These are phyloP conservation scores for Drosophila arizonae DNA, from an alignment of 1,140 invertebrate genomes.

Conservation along the genomic window DNA sequence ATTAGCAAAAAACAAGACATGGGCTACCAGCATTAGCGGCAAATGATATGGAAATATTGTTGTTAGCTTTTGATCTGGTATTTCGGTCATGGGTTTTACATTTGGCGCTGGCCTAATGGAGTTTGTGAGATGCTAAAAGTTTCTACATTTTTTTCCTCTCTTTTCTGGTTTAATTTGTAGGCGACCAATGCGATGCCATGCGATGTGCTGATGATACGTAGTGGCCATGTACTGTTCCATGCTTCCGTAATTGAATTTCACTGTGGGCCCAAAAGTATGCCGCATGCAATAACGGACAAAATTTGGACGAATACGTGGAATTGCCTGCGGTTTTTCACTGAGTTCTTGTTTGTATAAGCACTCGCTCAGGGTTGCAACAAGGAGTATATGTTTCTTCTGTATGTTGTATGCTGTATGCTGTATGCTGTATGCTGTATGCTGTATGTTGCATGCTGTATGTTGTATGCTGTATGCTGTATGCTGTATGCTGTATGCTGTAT, in stretches of 20 bases:
- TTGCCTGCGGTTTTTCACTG: constrained; percentile 45
- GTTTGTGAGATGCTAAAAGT: constrained; percentile 5
- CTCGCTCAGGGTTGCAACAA: background rate
- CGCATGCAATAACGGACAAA: constrained; percentile 47
- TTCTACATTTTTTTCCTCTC: background rate
- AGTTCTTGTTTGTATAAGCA: constrained; percentile 11
- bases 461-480: too few relatives aligned
- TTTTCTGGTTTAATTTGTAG: constrained; percentile 7
- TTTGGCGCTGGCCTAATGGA: constrained; percentile 6
- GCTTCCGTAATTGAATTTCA: constrained; percentile 42
- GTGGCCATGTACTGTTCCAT: constrained; percentile 3
- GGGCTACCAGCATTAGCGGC: too few relatives aligned
- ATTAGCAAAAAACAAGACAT: too few relatives aligned
- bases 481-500: too few relatives aligned
- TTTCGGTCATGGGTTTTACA: background rate
- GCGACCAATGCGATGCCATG: background rate
- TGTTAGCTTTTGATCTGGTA: background rate
- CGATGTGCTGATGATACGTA: background rate
- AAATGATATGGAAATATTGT: background rate
- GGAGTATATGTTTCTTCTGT: background rate
- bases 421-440: too few relatives aligned
- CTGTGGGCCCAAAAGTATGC: constrained; percentile 44
- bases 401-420: too few relatives aligned
- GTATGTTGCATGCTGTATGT: too few relatives aligned
- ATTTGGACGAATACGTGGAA: constrained; percentile 46